Evolutionary conservation across 1,140 invertebrate species (phyloP).

Genomic region (Scaptomyza graminum): DNA sequence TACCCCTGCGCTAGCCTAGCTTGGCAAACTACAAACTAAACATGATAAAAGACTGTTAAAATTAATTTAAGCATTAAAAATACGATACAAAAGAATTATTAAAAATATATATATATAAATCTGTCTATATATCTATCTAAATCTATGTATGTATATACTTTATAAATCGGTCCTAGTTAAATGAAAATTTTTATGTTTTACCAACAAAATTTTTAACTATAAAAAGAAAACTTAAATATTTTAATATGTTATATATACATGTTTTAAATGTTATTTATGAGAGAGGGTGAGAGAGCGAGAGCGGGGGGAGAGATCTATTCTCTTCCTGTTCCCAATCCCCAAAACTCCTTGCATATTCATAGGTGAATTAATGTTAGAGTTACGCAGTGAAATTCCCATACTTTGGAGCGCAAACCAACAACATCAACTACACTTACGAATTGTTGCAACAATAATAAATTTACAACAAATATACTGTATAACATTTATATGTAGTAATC

Average conservation of each 20-base stretch:
- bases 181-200: too few relatives aligned
- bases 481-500: conserved; percentile 8
- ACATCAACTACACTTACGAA: conserved; percentile 8
- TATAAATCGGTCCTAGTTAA: too few relatives aligned
- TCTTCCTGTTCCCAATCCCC: neutral
- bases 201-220: conserved; percentile 15
- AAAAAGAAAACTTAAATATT: conserved; percentile 1
- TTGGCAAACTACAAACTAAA: conserved; percentile 61
- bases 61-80: conserved; percentile 43
- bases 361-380: conserved; percentile 37
- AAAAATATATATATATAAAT: neutral
- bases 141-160: too few relatives aligned
- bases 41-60: conserved; percentile 79
- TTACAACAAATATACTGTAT: conserved; percentile 57
- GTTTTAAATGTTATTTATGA: conserved; percentile 48
- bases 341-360: too few relatives aligned
- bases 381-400: conserved; percentile 17
- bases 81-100: conserved; percentile 2
- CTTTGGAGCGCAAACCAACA: conserved; percentile 23
- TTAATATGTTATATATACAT: conserved; percentile 19
- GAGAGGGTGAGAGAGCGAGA: too few relatives aligned
- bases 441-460: conserved; percentile 55
- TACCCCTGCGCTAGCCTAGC: conserved; percentile 5
- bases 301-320: conserved; percentile 3
- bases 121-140: neutral